Evolutionary conservation across 2,888 invertebrate species (phyloP), one percentile per base, ranked within the genome.

Genomic region (Eupithecia abbreviata): DNA sequence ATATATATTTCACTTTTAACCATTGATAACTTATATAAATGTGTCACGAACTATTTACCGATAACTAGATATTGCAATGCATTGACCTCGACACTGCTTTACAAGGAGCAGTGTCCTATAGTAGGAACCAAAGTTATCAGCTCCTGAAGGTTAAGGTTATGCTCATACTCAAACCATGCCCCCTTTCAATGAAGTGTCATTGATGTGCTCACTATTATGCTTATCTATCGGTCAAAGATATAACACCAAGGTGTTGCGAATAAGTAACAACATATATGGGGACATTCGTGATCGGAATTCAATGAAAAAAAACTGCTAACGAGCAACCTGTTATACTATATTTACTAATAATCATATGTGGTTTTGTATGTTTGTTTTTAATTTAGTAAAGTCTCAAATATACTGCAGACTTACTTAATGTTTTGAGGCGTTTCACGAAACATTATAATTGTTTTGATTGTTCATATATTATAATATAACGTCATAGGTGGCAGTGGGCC

Each of bases 151-250:
- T 84, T 86, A 86, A 86, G 87, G 85, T 30, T 62, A 62, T 62
- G 62, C 10, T 88, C 85, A 88, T 80, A 86, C 84, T 84, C 83
- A 82, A 82, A 81, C 72, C 78, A 77, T 81, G 79, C 82, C 80
- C 83, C 82, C 82, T 81, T 68, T 79, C 80, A 84, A 79, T 82
- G 73, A 15, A 47, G 51, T 84, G 86, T 85, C 88, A 87, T 88
- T 85, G 88, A 85, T 85, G 81, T 76, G 79, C 83, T 58, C 70
- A 72, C 81, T 74, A 84, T 84, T 84, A 82, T 81, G 85, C 85
- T 87, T 90, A 87, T 88, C 86, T 85, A 82, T 78, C 72, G 73
- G 77, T 81, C 83, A 82, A 84, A 68, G 86, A 87, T 86, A 85
- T 83, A 80, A 82, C 79, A 82, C 78, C 83, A 82, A 84, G 85